Conservation (phyloP, 2,888 invertebrate genomes). For the Thecophora atra region DNA sequence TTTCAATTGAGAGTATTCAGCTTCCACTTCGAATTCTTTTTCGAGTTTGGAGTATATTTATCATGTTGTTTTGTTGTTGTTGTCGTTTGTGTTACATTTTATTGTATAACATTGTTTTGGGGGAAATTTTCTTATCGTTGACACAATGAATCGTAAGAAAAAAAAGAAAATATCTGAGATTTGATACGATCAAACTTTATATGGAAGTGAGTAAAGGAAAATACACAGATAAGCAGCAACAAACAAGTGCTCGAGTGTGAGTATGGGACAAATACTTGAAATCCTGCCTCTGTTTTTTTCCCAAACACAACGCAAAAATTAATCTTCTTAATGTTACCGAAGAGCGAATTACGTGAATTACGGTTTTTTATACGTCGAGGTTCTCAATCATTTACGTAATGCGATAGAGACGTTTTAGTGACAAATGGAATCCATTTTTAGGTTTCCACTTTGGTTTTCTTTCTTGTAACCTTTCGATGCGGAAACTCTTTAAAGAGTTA, state of each 20-base stretch:
- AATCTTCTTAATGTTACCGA: conserved; percentile 59
- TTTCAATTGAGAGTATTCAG: conserved; percentile 13
- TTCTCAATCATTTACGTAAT: conserved; percentile 29
- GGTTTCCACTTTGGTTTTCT: background rate
- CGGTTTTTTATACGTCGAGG: background rate
- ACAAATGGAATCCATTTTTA: conserved; percentile 28
- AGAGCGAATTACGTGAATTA: conserved; percentile 39
- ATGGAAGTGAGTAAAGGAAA: background rate
- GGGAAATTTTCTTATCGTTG: conserved; percentile 35
- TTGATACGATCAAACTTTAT: conserved; percentile 23
- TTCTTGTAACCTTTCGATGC: background rate
- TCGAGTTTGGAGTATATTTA: conserved; percentile 49
- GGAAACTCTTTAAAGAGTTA: background rate
- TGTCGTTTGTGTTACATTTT: conserved; percentile 23
- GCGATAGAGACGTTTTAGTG: conserved; percentile 23
- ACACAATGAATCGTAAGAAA: conserved; percentile 47
- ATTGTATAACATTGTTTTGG: conserved; percentile 33
- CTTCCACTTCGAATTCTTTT: conserved; percentile 28
- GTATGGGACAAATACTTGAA: conserved; percentile 9
- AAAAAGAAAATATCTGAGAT: conserved; percentile 56
- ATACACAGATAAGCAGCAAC: background rate
- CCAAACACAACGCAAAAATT: conserved; percentile 53
- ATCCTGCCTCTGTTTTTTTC: conserved; percentile 11
- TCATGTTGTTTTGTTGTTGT: conserved; percentile 49
- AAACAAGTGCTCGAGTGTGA: background rate